phyloP scores from a whole-genome alignment of 1,140 invertebrate species.

The Mactra quadrangularis region DNA sequence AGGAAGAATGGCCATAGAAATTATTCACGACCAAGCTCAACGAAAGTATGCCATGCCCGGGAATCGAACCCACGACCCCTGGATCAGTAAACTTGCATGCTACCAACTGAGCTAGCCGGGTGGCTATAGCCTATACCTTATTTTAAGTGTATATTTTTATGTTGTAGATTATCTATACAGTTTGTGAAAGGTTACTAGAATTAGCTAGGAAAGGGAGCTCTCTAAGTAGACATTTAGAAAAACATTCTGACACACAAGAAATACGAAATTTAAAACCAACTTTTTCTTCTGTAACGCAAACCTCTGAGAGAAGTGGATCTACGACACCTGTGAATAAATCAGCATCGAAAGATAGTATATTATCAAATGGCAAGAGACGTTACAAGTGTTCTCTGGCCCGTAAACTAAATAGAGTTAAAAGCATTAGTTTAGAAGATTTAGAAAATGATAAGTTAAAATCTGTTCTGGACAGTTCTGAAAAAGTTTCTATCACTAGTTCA shows the following conservation, averaged over 20 bases:
- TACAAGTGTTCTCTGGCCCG: background rate
- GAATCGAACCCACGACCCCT: too few species aligned
- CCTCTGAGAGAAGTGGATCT: background rate
- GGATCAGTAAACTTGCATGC: too few species aligned
- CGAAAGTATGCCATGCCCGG: too few species aligned
- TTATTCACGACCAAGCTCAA: too few species aligned
- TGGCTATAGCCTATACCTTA: too few species aligned
- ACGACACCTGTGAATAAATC: conserved; percentile 27
- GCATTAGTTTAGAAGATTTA: conserved; percentile 70
- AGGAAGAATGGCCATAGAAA: too few species aligned
- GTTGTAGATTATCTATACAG: conserved; percentile 89
- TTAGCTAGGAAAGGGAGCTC: conserved; percentile 69
- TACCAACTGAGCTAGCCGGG: too few species aligned
- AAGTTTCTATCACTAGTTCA: conserved; percentile 33
- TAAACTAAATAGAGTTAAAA: conserved; percentile 6
- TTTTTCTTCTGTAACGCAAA: conserved; percentile 10
- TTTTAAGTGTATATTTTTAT: too few species aligned
- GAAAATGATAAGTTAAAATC: conserved; percentile 61
- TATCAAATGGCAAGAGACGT: conserved; percentile 10
- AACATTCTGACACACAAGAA: background rate
- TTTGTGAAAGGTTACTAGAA: conserved; percentile 90
- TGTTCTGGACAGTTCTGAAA: conserved; percentile 40
- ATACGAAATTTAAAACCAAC: conserved; percentile 10
- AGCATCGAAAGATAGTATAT: conserved; percentile 24
- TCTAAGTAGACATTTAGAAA: conserved; percentile 45